Conservation (phyloP, 2,888 invertebrate genomes). For the Mechanitis messenoides region DNA sequence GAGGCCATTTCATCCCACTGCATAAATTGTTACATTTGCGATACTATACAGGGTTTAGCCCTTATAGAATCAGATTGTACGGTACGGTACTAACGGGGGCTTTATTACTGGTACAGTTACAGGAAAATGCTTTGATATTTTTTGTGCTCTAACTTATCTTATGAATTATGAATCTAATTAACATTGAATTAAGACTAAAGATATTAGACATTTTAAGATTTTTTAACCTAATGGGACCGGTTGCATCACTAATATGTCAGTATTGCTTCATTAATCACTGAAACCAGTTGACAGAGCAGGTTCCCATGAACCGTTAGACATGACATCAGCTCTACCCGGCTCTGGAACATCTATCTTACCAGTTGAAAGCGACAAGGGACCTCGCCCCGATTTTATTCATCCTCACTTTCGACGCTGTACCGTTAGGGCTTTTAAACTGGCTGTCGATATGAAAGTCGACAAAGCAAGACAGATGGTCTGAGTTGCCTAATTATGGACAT, state of each 20-base stretch:
- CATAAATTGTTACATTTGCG: slow-evolving; percentile 56
- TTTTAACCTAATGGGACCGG: not conserved
- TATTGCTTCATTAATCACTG: slow-evolving; percentile 2
- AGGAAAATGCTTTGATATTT: not conserved
- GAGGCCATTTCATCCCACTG: slow-evolving; percentile 37
- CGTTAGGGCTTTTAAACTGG: slow-evolving; percentile 65
- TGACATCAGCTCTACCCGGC: not conserved
- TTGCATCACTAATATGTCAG: not conserved
- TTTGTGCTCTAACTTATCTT: not conserved
- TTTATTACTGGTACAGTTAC: slow-evolving; percentile 19
- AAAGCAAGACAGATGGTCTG: slow-evolving; percentile 57
- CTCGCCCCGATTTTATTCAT: slow-evolving; percentile 53
- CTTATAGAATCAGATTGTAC: slow-evolving; percentile 49
- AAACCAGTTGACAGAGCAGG: not conserved
- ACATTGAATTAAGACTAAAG: not conserved
- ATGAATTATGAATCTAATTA: not conserved
- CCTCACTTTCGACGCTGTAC: slow-evolving; percentile 65
- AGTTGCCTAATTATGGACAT: slow-evolving; percentile 26
- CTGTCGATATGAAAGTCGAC: slow-evolving; percentile 55
- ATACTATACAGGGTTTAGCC: slow-evolving; percentile 49
- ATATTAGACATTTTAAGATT: no score
- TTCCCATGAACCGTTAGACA: slow-evolving; percentile 4
- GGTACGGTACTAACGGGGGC: slow-evolving; percentile 21
- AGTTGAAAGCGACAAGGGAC: slow-evolving; percentile 48
- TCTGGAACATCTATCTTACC: slow-evolving; percentile 38